Base-by-base conservation (phyloP, 53 echinoderm and acorn worm genomes). In the Temnopleurus reevesii region DNA sequence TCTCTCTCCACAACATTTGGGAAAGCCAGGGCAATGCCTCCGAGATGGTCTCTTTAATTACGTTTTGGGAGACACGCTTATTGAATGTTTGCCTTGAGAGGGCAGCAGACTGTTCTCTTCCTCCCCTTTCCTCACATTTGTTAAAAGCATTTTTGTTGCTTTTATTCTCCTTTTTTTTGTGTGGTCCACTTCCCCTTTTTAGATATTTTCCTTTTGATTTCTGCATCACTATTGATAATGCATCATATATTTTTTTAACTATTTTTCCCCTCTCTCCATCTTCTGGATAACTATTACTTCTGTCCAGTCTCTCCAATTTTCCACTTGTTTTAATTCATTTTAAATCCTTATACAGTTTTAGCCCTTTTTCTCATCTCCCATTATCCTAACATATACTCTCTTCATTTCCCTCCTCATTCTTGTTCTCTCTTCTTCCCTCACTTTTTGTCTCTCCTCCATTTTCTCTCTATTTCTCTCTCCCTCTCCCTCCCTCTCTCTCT, bases 1-100 rank as follows among this genome's bases (percentile, higher is more conserved):
- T 85, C 86, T 79, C 47, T 4, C 59, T 29, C 18, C n/a, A 45
- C 46, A 84, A 43, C 45, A 35, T 84, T 84, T 57, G 36, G 59
- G 43, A 55, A 83, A 53, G 55, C 56, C 54, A 35, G 83, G 83
- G 83, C 35, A 83, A 54, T 53, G 55, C 35, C 54, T 53, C 8
- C 3, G 83, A 53, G 83, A 33, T 13, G 18, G 38, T 83, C 47
- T 54, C 83, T 79, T 47, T 79, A 79, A 79, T 79, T 79, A 79
- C 30, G 2, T 71, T 71, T n/a, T 38, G 21, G 21, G 3, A 23
- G 71, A 46, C 35, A 83, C 55, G 54, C 35, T 12, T 33, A 33
- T 38, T 27, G 18, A 9, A 21, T 79, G n/a, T 55, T 35, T 55
- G 51, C 34, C 83, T 36, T 28, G 51, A 24, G 83, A 83, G 83